These are phyloP conservation scores for Buathra laborator DNA, from an alignment of 2,888 invertebrate genomes.

Conservation along the genomic window DNA sequence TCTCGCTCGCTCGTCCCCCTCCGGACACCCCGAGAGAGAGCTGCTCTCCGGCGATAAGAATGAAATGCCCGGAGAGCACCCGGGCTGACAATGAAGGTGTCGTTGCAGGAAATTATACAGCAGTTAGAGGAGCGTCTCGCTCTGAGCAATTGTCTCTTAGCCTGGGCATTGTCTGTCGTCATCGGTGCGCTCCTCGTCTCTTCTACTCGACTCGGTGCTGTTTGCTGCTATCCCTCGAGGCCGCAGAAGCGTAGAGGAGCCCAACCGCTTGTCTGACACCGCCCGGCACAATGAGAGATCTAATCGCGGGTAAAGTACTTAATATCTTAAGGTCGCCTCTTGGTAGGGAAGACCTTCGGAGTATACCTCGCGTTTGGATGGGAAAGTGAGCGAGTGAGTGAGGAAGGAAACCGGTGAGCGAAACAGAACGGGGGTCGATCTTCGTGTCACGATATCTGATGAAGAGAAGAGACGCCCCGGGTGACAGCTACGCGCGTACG, in stretches of 20 bases:
- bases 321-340: constrained; percentile 84
- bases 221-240: constrained; percentile 42
- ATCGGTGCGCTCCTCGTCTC: constrained; percentile 67
- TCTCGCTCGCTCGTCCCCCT: constrained; percentile 53
- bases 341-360: constrained; percentile 66
- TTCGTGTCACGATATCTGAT: constrained; percentile 81
- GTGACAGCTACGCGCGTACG: constrained; percentile 79
- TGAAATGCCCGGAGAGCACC: constrained; percentile 77
- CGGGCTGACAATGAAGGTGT: constrained; percentile 84
- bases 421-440: constrained; percentile 66
- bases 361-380: constrained; percentile 23
- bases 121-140: constrained; percentile 83
- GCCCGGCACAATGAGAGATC: constrained; percentile 84
- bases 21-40: constrained; percentile 36
- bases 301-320: constrained; percentile 85
- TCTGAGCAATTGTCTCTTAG: constrained; percentile 84
- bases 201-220: constrained; percentile 29
- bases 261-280: constrained; percentile 83
- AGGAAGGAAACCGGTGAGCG: constrained; percentile 66
- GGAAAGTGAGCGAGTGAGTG: constrained; percentile 66
- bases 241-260: constrained; percentile 58
- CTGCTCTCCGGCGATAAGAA: constrained; percentile 80
- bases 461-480: constrained; percentile 78
- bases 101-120: constrained; percentile 86
- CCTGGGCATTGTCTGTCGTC: constrained; percentile 79